Conservation (phyloP, 2,113 vertebrate genomes). For the Charadrius vociferus region DNA sequence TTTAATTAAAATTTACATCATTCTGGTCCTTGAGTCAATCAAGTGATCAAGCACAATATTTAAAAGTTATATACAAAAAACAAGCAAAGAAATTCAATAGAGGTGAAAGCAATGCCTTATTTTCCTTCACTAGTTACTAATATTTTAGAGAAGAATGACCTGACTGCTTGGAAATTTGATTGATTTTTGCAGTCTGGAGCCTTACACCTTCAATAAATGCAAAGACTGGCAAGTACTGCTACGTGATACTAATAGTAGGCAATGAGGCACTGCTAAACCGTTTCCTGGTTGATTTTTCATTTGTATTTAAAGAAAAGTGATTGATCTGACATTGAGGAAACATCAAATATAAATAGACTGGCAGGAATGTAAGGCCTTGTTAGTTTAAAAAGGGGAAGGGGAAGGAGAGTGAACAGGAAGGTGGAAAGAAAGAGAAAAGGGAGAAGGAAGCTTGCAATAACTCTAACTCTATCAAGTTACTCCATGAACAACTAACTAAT, state of each 20-base stretch:
- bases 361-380: background rate
- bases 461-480: background rate
- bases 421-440: background rate
- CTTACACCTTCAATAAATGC: background rate
- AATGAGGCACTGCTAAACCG: background rate
- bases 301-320: slow-evolving; percentile 27
- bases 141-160: background rate
- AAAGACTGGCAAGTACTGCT: background rate
- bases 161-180: background rate
- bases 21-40: background rate
- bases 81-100: background rate
- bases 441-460: background rate
- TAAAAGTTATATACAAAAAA: background rate
- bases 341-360: slow-evolving; percentile 24
- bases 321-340: background rate
- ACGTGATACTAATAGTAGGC: background rate
- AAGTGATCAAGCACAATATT: background rate
- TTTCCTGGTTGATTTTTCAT: slow-evolving; percentile 20
- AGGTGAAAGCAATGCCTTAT: background rate
- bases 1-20: background rate
- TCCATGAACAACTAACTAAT: background rate
- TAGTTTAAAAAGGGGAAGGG: background rate
- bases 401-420: background rate
- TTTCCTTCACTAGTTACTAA: background rate
- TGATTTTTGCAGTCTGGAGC: background rate